phyloP scores from a whole-genome alignment of 2,113 vertebrate genomes.

The Callopanchax toddi region DNA sequence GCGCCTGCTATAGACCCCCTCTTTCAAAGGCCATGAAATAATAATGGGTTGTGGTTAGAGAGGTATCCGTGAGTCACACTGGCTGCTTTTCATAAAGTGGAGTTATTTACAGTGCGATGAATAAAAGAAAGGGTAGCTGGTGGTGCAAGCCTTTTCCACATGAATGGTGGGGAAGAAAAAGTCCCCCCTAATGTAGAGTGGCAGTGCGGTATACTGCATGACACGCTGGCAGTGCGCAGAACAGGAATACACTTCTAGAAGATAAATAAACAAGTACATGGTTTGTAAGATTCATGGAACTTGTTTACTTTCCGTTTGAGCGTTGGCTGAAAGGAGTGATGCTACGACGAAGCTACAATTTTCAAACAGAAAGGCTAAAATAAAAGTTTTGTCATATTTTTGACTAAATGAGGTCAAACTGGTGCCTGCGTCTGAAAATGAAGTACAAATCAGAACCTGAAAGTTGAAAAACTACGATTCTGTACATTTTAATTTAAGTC shows the following conservation, averaged over 20 bases:
- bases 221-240: conserved; percentile 36
- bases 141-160: conserved; percentile 78
- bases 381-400: too few species aligned
- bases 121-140: conserved; percentile 82
- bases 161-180: conserved; percentile 55
- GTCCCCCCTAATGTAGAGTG: conserved; percentile 63
- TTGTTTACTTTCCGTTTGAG: neutral
- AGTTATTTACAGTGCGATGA: conserved; percentile 85
- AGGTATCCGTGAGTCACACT: conserved; percentile 82
- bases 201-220: conserved; percentile 46
- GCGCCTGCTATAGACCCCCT: conserved; percentile 75
- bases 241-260: conserved; percentile 47
- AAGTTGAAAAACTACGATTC: too few species aligned
- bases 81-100: conserved; percentile 85
- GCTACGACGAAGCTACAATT: too few species aligned
- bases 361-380: too few species aligned
- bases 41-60: conserved; percentile 84
- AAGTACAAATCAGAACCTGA: too few species aligned
- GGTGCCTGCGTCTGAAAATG: too few species aligned
- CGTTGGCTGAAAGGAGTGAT: neutral
- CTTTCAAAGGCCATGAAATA: conserved; percentile 86
- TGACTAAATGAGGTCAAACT: neutral
- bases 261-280: neutral
- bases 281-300: too few species aligned
- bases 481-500: too few species aligned